Conservation (phyloP, 2,888 invertebrate species). For the Nezara viridula region DNA sequence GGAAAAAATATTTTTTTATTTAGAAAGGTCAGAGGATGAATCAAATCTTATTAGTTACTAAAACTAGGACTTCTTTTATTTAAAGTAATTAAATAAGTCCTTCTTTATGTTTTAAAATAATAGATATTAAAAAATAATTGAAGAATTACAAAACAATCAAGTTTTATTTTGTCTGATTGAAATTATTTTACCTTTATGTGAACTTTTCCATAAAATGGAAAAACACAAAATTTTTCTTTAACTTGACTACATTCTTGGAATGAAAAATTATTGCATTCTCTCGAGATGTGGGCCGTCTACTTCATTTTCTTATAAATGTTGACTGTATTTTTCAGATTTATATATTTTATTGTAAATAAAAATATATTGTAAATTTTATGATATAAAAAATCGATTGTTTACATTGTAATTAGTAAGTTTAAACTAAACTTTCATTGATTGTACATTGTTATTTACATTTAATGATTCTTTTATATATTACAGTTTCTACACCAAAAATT, state of each 20-base stretch:
- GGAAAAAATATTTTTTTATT: neutral
- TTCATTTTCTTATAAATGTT: neutral
- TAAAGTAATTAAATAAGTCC: neutral
- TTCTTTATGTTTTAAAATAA: too few species aligned
- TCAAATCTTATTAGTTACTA: neutral
- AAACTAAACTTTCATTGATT: neutral
- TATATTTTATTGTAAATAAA: constrained; percentile 40
- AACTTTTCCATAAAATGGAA: neutral
- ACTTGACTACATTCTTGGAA: neutral
- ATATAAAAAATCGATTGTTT: neutral
- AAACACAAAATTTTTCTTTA: neutral
- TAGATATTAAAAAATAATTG: neutral
- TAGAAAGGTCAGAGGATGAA: neutral
- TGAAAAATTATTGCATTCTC: neutral
- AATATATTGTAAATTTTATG: constrained; percentile 32
- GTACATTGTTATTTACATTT: neutral
- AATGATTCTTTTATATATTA: neutral
- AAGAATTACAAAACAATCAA: neutral
- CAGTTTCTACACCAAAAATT: neutral
- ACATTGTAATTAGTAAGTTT: constrained; percentile 1
- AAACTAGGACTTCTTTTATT: neutral
- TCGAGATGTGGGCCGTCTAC: neutral
- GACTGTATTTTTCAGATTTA: constrained; percentile 26
- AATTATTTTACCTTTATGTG: neutral
- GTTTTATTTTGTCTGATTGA: neutral